These are phyloP conservation scores for Tricholaema leucomelas DNA, from an alignment of 2,113 vertebrate species.

Conservation along the genomic window DNA sequence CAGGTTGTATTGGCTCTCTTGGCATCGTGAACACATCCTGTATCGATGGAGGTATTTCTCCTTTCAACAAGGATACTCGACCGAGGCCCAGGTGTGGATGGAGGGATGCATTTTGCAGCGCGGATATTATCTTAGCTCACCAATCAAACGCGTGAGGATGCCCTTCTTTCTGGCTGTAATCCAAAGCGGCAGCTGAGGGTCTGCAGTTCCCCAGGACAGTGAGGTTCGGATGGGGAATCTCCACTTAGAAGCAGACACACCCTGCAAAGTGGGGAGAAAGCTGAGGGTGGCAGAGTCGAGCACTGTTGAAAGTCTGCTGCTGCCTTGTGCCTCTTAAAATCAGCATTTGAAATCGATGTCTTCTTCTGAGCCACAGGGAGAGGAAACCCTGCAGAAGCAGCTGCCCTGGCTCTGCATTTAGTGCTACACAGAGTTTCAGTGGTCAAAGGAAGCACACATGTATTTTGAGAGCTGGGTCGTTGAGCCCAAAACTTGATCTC, in stretches of 20 bases:
- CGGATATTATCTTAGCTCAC: slow-evolving; percentile 37
- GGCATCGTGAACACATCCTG: slow-evolving; percentile 56
- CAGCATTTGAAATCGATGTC: neutral
- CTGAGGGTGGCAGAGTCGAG: neutral
- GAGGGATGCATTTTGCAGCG: neutral
- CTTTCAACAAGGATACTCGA: slow-evolving; percentile 43
- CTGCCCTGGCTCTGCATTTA: fast-evolving
- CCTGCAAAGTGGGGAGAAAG: neutral
- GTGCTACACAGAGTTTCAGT: neutral
- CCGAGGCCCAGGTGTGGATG: slow-evolving; percentile 56
- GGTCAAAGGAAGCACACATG: neutral
- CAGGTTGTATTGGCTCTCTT: slow-evolving; percentile 64
- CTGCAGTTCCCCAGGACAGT: slow-evolving; percentile 6
- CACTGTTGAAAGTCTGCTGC: neutral
- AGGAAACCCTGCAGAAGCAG: neutral
- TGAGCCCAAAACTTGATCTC: neutral
- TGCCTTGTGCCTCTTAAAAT: neutral
- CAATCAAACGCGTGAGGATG: slow-evolving; percentile 59
- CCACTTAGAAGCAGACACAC: fast-evolving
- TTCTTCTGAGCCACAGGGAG: neutral
- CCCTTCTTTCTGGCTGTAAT: slow-evolving; percentile 37
- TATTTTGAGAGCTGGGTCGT: neutral
- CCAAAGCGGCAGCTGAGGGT: slow-evolving; percentile 46
- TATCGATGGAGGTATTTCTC: slow-evolving; percentile 71
- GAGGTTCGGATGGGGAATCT: fast-evolving